These are phyloP conservation scores for Pogonophryne albipinna DNA, from an alignment of 2,797 vertebrate genomes.

Conservation along the genomic window DNA sequence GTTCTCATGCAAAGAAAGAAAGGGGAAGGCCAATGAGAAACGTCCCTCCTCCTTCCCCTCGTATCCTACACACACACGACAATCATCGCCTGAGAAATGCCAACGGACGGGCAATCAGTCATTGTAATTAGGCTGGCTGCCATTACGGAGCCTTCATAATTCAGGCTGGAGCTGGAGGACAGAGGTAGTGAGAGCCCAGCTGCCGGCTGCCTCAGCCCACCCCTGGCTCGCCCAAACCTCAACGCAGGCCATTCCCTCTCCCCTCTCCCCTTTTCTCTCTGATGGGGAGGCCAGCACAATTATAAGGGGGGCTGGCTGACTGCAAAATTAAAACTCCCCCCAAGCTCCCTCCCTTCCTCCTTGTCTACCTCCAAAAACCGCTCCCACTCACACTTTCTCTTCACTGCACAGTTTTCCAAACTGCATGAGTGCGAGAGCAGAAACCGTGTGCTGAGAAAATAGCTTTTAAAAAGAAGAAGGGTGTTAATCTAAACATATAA, in stretches of 20 bases:
- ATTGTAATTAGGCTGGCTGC: slow-evolving; percentile 83
- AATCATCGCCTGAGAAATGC: slow-evolving; percentile 83
- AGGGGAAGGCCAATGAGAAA: slow-evolving; percentile 76
- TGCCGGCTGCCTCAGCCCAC: slow-evolving; percentile 71
- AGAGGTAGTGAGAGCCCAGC: slow-evolving; percentile 67
- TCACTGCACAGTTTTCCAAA: slow-evolving; percentile 65
- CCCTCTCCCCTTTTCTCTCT: slow-evolving; percentile 35
- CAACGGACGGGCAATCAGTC: slow-evolving; percentile 82
- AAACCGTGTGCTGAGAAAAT: slow-evolving; percentile 29
- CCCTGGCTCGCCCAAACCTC: slow-evolving; percentile 67
- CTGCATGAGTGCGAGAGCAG: slow-evolving; percentile 47
- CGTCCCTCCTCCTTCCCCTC: slow-evolving; percentile 59
- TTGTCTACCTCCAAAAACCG: slow-evolving; percentile 59
- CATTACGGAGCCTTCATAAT: slow-evolving; percentile 77
- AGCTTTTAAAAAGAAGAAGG: slow-evolving; percentile 33
- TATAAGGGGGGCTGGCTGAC: slow-evolving; percentile 65
- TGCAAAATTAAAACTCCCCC: slow-evolving; percentile 65
- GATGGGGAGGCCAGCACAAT: slow-evolving; percentile 56
- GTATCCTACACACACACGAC: slow-evolving; percentile 66
- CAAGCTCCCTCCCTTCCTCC: slow-evolving; percentile 45
- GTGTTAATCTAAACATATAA: slow-evolving; percentile 41
- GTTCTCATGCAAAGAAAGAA: slow-evolving; percentile 79
- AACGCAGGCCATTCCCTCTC: slow-evolving; percentile 65
- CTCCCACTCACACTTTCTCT: slow-evolving; percentile 72
- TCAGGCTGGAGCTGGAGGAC: slow-evolving; percentile 76